A percentile compares a stretch with the other conserved stretches of the same genome.
phyloP scores from a whole-genome alignment of 2,797 vertebrate species.

The Aldrovandia affinis region DNA sequence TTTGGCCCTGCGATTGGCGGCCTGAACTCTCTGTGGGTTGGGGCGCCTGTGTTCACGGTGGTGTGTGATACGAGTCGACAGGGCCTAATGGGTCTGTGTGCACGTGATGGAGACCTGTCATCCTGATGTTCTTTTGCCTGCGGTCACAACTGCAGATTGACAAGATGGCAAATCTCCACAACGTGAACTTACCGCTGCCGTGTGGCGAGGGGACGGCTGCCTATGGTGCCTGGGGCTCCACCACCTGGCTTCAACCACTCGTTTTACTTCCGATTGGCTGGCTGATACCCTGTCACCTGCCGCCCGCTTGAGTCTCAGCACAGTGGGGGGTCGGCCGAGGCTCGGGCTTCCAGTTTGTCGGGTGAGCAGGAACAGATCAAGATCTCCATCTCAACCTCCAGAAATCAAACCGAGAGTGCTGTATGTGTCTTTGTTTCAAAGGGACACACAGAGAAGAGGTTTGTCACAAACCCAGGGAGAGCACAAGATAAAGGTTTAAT shows the following conservation, averaged over 20 bases:
- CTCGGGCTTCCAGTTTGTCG: constrained; percentile 4
- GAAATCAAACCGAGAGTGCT: not conserved
- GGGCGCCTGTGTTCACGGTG: constrained; percentile 49
- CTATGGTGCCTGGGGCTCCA: constrained; percentile 45
- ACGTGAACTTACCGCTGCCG: constrained; percentile 42
- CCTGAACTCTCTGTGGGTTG: not conserved
- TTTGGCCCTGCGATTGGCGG: not conserved
- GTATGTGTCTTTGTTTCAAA: not conserved
- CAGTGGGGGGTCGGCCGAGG: constrained; percentile 15
- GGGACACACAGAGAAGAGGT: not conserved
- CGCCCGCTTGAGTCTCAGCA: constrained; percentile 27
- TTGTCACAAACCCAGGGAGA: not conserved
- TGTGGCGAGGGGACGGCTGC: constrained; percentile 34
- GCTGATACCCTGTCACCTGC: constrained; percentile 39
- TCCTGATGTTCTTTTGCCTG: constrained; percentile 70
- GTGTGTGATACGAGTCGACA: constrained; percentile 74
- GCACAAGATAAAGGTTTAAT: not conserved
- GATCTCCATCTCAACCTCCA: not conserved
- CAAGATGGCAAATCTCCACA: constrained; percentile 54
- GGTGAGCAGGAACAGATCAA: not conserved
- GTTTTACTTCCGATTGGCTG: constrained; percentile 37
- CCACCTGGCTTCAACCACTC: constrained; percentile 49
- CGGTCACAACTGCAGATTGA: constrained; percentile 66
- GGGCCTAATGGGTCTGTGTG: constrained; percentile 56
- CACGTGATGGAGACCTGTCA: constrained; percentile 63